Evolutionary conservation across 1,140 invertebrate genomes (phyloP).

Genomic region (Arctopsyche grandis): DNA sequence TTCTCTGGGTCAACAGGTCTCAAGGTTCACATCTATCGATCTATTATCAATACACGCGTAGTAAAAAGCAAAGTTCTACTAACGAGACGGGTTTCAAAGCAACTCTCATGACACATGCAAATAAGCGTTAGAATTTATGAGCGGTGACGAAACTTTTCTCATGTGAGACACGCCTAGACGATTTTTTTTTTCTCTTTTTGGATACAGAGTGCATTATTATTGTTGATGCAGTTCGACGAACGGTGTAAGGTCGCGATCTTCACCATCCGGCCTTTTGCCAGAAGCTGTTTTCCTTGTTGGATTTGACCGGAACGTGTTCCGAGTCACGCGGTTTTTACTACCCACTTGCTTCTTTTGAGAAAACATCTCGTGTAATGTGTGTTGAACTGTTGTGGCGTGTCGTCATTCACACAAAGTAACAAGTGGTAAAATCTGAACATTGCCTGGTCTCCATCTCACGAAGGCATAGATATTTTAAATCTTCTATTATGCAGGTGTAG

Average conservation of each 20-base stretch:
- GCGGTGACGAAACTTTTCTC: background rate
- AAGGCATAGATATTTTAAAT: too few relatives aligned
- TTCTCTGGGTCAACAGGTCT: conserved; percentile 47
- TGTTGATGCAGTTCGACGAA: conserved; percentile 21
- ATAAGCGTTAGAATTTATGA: background rate
- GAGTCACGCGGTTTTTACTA: conserved; percentile 14
- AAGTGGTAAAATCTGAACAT: too few relatives aligned
- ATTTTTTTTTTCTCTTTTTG: background rate
- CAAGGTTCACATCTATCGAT: conserved; percentile 27
- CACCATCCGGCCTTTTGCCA: conserved; percentile 7
- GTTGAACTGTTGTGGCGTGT: too few relatives aligned
- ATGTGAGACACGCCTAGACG: background rate
- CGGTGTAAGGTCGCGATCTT: conserved; percentile 24
- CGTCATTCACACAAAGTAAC: too few relatives aligned
- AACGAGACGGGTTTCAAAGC: background rate
- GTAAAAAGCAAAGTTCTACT: background rate
- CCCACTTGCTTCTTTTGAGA: too few relatives aligned
- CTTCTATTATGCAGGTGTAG: too few relatives aligned
- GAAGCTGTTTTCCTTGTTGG: conserved; percentile 34
- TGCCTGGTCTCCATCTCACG: too few relatives aligned
- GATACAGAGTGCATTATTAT: too few relatives aligned
- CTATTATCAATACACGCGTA: too few relatives aligned
- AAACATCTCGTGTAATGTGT: too few relatives aligned
- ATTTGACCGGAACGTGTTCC: conserved; percentile 18
- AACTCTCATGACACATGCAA: too few relatives aligned